Conservation (phyloP, 2,113 vertebrate species). For the Gulo gulo region DNA sequence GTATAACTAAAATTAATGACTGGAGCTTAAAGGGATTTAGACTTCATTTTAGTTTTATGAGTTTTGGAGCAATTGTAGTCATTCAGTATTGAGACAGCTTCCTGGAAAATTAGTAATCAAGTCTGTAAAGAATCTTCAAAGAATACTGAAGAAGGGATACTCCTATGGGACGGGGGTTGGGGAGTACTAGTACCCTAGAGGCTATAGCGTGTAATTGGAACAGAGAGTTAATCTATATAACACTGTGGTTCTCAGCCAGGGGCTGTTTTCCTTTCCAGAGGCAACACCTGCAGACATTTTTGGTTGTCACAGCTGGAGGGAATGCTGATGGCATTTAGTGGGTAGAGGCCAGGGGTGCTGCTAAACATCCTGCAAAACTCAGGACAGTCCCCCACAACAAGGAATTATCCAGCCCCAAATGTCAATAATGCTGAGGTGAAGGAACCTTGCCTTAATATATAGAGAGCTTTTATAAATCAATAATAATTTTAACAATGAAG, state of each 20-base stretch:
- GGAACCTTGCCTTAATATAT: neutral
- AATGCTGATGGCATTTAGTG: neutral
- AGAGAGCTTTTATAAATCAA: neutral
- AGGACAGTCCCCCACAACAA: neutral
- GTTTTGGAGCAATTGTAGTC: neutral
- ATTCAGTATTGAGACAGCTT: neutral
- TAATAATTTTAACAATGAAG: neutral
- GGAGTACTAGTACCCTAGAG: neutral
- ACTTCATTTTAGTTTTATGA: neutral
- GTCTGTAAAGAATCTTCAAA: neutral
- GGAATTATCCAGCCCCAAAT: neutral
- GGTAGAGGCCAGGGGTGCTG: neutral
- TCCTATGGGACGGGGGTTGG: neutral
- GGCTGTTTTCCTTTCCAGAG: neutral
- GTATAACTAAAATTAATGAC: neutral
- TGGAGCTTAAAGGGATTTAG: neutral
- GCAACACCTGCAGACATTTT: neutral
- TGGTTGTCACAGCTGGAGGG: neutral
- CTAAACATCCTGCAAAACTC: neutral
- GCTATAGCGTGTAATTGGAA: neutral
- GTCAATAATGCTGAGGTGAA: neutral
- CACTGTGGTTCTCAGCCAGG: neutral
- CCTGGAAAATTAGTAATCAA: conserved; percentile 5
- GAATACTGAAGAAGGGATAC: neutral
- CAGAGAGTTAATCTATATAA: neutral